A percentile compares a stretch with the other conserved stretches of the same genome.
phyloP scores from a whole-genome alignment of 2,797 vertebrate genomes.

The Vireo griseus region DNA sequence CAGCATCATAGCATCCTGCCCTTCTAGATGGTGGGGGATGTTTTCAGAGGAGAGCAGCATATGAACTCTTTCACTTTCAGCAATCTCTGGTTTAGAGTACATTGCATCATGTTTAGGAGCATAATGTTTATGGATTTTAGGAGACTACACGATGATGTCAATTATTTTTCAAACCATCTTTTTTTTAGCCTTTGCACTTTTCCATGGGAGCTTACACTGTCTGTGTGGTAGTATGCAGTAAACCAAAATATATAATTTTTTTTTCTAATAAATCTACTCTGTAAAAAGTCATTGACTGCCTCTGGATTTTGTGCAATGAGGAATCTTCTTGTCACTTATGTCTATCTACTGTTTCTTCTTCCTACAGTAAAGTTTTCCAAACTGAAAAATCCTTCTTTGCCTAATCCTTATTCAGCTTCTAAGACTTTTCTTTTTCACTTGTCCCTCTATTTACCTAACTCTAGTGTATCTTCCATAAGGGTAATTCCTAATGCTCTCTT shows the following conservation, averaged over 20 bases:
- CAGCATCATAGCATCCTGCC: background rate
- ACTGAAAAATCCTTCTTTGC: background rate
- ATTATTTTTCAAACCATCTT: background rate
- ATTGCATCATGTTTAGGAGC: background rate
- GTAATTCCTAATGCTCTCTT: background rate
- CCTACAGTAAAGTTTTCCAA: background rate
- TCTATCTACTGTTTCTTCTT: background rate
- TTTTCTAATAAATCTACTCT: background rate
- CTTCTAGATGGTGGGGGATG: background rate
- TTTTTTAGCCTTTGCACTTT: background rate
- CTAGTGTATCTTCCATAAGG: background rate
- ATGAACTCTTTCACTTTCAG: background rate
- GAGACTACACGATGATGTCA: background rate
- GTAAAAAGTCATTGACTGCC: background rate
- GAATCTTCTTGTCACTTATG: background rate
- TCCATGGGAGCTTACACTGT: background rate
- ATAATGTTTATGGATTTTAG: background rate
- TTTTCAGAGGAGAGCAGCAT: background rate
- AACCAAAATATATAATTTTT: background rate
- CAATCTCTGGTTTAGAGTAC: background rate
- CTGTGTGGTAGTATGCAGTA: background rate
- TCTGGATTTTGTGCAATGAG: background rate
- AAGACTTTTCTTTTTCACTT: background rate
- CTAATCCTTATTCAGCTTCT: background rate
- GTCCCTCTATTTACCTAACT: background rate